A percentile compares a stretch with the other conserved stretches of the same genome.
Evolutionary conservation across 2,888 invertebrate species (phyloP).

Genomic region (Sinohyriopsis cumingii): DNA sequence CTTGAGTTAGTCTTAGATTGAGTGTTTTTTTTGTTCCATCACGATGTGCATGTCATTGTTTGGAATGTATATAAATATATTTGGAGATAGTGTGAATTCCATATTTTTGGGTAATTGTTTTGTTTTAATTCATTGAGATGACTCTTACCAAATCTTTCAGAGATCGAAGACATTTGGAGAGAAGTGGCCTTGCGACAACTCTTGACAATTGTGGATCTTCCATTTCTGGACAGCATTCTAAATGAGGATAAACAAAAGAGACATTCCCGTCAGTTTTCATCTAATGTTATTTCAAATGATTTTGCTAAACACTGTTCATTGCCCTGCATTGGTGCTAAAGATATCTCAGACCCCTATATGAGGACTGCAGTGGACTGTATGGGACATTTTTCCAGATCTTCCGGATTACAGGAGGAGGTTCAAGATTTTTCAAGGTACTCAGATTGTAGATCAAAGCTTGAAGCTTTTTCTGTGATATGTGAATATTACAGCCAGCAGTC

Average conservation of each 20-base stretch:
- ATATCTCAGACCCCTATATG: conserved; percentile 59
- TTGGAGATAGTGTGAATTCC: no score
- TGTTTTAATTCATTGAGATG: no score
- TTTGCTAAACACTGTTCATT: conserved; percentile 56
- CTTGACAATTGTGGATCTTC: conserved; percentile 65
- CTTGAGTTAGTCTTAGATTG: no score
- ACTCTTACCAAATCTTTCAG: conserved; percentile 28
- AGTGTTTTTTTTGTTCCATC: no score
- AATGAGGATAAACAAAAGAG: conserved; percentile 43
- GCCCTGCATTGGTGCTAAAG: conserved; percentile 35
- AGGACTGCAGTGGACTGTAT: conserved; percentile 62
- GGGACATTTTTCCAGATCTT: conserved; percentile 55
- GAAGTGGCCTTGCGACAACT: conserved; percentile 67
- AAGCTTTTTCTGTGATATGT: conserved; percentile 61
- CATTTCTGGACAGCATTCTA: conserved; percentile 65
- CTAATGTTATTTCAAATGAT: conserved; percentile 52
- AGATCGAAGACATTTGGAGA: conserved; percentile 59
- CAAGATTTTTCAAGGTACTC: conserved; percentile 51
- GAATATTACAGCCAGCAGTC: conserved; percentile 52
- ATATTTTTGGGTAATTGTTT: no score
- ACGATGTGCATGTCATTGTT: no score
- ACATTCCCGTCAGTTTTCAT: conserved; percentile 33
- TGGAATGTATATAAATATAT: no score
- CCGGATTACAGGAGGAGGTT: conserved; percentile 57
- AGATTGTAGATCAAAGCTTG: conserved; percentile 54